Percentiles rank a stretch among this genome's conserved stretches.
These are phyloP conservation scores for Pandemis corylana DNA, from an alignment of 2,888 invertebrate genomes.

Conservation along the genomic window DNA sequence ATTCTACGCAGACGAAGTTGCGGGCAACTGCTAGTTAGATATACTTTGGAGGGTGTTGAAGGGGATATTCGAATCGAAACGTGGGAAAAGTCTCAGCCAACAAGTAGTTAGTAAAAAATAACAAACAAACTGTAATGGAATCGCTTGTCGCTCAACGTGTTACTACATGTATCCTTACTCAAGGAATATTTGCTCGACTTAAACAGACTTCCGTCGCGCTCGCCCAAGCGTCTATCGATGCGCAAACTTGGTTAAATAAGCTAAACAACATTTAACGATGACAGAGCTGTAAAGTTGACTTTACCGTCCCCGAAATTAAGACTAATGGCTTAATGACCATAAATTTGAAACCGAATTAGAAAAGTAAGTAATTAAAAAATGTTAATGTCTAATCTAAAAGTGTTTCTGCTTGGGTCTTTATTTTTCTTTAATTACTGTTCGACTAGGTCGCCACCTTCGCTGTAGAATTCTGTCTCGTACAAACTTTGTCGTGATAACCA, in stretches of 20 bases:
- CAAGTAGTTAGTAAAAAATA: too few species aligned
- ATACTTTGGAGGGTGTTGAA: too few species aligned
- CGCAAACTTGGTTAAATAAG: constrained; percentile 55
- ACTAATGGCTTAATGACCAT: constrained; percentile 5
- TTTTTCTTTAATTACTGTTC: too few species aligned
- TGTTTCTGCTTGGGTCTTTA: background rate
- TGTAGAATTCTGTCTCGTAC: too few species aligned
- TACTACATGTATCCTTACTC: background rate
- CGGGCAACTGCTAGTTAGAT: too few species aligned
- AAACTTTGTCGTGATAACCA: too few species aligned
- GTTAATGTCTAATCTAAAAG: background rate
- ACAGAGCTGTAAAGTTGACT: constrained; percentile 3
- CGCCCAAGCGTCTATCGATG: constrained; percentile 30
- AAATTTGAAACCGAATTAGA: background rate
- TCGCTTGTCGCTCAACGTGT: background rate
- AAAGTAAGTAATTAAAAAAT: background rate
- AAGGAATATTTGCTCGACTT: constrained; percentile 32
- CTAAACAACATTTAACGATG: constrained; percentile 55
- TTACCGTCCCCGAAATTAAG: background rate
- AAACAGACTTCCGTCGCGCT: constrained; percentile 28
- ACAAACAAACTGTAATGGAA: background rate
- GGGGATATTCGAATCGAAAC: too few species aligned
- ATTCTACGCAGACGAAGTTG: too few species aligned
- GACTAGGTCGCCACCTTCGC: too few species aligned
- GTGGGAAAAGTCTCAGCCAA: too few species aligned